These are phyloP conservation scores for Corythaeola cristata DNA, from an alignment of 2,113 vertebrate genomes.

Conservation along the genomic window DNA sequence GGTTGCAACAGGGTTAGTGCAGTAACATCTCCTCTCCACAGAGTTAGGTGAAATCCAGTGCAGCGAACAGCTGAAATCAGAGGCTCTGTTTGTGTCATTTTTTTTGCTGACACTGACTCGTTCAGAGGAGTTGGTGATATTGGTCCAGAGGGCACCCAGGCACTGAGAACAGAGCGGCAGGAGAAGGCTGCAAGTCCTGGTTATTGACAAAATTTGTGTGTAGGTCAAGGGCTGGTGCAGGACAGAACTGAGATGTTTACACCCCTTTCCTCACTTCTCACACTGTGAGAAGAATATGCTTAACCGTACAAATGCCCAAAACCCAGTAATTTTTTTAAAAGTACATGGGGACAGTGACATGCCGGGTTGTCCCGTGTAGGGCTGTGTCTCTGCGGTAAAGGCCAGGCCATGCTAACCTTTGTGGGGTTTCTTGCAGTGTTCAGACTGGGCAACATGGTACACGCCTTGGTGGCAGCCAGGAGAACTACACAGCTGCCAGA, in stretches of 20 bases:
- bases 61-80: not conserved
- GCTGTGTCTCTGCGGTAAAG: not conserved
- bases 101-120: not conserved
- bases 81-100: not conserved
- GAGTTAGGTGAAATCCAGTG: not conserved
- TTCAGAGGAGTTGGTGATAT: not conserved
- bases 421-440: conserved; percentile 84
- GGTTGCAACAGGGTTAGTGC: not conserved
- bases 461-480: conserved; percentile 84
- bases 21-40: not conserved
- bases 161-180: accelerated
- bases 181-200: not conserved
- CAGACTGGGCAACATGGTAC: conserved; percentile 87
- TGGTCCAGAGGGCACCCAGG: not conserved
- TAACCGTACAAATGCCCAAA: not conserved
- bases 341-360: accelerated
- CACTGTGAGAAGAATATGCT: not conserved
- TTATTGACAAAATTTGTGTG: not conserved
- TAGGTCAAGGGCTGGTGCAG: not conserved
- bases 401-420: not conserved
- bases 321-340: not conserved
- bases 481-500: conserved; percentile 77
- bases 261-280: not conserved
- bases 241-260: not conserved
- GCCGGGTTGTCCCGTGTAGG: accelerated